Evolutionary conservation across 1,140 invertebrate genomes (phyloP), one percentile per base, ranked within the genome.

Genomic region (Eupristina koningsbergeri): DNA sequence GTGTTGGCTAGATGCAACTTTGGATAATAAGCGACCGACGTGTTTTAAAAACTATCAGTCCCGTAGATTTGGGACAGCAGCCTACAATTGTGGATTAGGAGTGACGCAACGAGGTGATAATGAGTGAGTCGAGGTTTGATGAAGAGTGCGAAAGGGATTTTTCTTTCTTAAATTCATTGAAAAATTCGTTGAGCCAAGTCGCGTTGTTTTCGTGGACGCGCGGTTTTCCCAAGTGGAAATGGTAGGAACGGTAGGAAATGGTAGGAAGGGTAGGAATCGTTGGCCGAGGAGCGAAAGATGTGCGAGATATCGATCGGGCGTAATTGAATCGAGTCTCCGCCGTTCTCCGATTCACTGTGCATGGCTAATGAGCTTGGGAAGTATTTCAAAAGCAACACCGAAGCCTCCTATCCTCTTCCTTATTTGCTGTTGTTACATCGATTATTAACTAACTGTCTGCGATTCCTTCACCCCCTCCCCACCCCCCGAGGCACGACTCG

Each of bases 361-460:
- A 83, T 77, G 81, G 73, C 63, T 83, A 83, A 83, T 83, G 81
- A 83, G 81, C 74, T 83, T 45, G 81, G 74, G 39, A 75, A 81
- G 80, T 81, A 61, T 75, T 81, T 75, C 81, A 58, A 83, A 77
- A 83, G 73, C 73, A 83, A 69, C 71, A 63, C 69, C 80, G 80
- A 67, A 76, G 31, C 31, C 53, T 61, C 29, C 47, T 53, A 36
- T 50, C 78, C 26, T 17, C 50, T 80, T 71, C 64, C 78, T 67
- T 71, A 36, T 80, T 69, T 45, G 78, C n/a, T n/a, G n/a, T n/a
- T n/a, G n/a, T 41, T 50, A 11, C 67, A 39, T 36, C 63, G 47
- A 71, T 73, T 74, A 73, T 73, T 81, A 81, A 74, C 64, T 79
- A 79, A 67, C 76, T 64, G 45, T 79, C 53, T 45, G 69, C 5